Evolutionary conservation across 2,113 vertebrate genomes (phyloP).

Genomic region (Pseudonaja textilis): DNA sequence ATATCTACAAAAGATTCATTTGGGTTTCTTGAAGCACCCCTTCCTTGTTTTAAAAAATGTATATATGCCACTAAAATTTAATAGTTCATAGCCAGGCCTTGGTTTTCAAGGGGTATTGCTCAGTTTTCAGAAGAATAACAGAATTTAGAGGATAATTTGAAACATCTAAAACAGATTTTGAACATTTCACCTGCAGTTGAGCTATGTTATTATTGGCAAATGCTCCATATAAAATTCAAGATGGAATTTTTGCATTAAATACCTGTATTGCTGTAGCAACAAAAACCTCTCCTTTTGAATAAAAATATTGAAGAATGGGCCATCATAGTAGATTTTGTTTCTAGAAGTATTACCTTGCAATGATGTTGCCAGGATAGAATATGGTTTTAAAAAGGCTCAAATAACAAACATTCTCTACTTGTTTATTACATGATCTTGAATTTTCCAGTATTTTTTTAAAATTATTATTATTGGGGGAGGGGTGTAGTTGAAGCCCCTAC

Average conservation of each 20-base stretch:
- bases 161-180: not conserved
- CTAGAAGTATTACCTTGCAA: not conserved
- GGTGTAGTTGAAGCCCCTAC: not conserved
- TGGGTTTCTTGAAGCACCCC: not conserved
- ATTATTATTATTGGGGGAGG: not conserved
- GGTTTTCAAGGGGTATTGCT: not conserved
- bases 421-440: not conserved
- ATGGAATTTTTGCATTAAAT: not conserved
- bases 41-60: not conserved
- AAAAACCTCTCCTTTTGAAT: not conserved
- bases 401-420: not conserved
- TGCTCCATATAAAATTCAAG: not conserved
- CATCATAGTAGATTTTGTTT: not conserved
- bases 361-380: not conserved
- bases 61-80: not conserved
- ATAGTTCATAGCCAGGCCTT: not conserved
- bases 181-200: not conserved
- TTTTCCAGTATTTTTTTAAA: not conserved
- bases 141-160: not conserved
- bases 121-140: not conserved
- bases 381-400: not conserved
- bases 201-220: not conserved
- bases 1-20: not conserved
- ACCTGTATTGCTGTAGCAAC: not conserved
- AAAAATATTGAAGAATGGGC: not conserved